Conservation (phyloP, 2,888 invertebrate genomes). For the Willowsia nigromaculata region DNA sequence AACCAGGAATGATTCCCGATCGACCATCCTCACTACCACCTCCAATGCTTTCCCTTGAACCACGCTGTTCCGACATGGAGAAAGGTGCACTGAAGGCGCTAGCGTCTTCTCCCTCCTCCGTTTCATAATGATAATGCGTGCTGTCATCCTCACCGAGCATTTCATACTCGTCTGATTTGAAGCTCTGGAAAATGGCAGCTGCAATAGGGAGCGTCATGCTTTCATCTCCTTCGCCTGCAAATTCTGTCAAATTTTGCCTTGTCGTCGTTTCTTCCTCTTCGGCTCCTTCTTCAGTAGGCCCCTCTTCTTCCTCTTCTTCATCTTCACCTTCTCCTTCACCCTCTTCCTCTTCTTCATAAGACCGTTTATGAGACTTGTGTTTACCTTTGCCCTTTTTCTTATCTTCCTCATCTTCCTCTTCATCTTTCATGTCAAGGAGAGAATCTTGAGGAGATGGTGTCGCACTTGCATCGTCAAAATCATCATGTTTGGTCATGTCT, state of each 20-base stretch:
- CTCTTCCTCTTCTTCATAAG: background rate
- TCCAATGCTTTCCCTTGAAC: background rate
- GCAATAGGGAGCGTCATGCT: background rate
- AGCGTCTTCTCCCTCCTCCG: conserved; percentile 79
- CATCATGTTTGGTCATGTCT: conserved; percentile 29
- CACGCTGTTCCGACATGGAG: conserved; percentile 15
- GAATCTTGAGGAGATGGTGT: background rate
- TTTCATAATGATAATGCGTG: conserved; percentile 80
- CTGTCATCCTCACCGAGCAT: conserved; percentile 77
- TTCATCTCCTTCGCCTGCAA: background rate
- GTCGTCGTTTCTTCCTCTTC: background rate
- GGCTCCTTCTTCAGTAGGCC: background rate
- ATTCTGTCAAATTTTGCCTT: background rate
- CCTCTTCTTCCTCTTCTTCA: background rate
- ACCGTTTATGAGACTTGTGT: background rate
- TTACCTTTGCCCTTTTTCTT: background rate
- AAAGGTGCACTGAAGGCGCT: conserved; percentile 55
- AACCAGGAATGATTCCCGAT: conserved; percentile 43
- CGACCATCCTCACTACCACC: conserved; percentile 9
- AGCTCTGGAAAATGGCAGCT: conserved; percentile 37
- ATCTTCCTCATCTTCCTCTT: conserved; percentile 24
- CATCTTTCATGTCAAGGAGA: conserved; percentile 2
- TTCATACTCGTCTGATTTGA: conserved; percentile 48
- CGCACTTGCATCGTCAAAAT: background rate
- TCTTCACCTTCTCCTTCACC: conserved; percentile 6